Percentiles rank a stretch among this genome's conserved stretches.
phyloP scores from a whole-genome alignment of 2,797 vertebrate genomes.

The Takifugu rubripes region DNA sequence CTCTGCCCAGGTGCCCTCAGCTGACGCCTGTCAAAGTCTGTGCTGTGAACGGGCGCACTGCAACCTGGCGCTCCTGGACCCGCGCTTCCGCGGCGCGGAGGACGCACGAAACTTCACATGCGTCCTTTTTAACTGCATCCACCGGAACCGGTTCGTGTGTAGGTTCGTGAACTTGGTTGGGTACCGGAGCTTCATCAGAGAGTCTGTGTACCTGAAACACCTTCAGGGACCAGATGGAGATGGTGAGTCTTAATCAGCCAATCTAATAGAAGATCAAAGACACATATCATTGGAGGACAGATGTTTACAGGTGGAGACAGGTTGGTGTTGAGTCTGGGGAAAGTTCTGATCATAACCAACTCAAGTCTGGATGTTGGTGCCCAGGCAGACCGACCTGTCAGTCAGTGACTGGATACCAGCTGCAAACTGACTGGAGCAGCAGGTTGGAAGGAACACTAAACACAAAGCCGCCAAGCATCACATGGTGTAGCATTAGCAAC shows the following conservation, averaged over 20 bases:
- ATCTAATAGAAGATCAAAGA: background rate
- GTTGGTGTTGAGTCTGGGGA: too few relatives aligned
- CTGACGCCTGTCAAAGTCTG: slow-evolving; percentile 69
- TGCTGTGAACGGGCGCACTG: slow-evolving; percentile 78
- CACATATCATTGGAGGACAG: too few relatives aligned
- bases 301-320: too few relatives aligned
- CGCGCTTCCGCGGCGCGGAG: background rate
- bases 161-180: slow-evolving; percentile 79
- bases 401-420: too few relatives aligned
- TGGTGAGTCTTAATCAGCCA: slow-evolving; percentile 34
- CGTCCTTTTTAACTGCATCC: slow-evolving; percentile 84
- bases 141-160: slow-evolving; percentile 83
- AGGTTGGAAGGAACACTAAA: too few relatives aligned
- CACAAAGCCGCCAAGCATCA: too few relatives aligned
- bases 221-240: slow-evolving; percentile 27
- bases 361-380: too few relatives aligned
- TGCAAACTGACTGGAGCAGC: too few relatives aligned
- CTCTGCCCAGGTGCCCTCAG: slow-evolving; percentile 46
- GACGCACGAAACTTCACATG: slow-evolving; percentile 60
- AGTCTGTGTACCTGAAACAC: slow-evolving; percentile 70
- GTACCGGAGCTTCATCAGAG: slow-evolving; percentile 77
- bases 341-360: too few relatives aligned
- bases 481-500: too few relatives aligned
- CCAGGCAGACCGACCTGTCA: too few relatives aligned
- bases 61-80: slow-evolving; percentile 83